phyloP scores from a whole-genome alignment of 2,888 invertebrate genomes.

The Vanessa cardui region DNA sequence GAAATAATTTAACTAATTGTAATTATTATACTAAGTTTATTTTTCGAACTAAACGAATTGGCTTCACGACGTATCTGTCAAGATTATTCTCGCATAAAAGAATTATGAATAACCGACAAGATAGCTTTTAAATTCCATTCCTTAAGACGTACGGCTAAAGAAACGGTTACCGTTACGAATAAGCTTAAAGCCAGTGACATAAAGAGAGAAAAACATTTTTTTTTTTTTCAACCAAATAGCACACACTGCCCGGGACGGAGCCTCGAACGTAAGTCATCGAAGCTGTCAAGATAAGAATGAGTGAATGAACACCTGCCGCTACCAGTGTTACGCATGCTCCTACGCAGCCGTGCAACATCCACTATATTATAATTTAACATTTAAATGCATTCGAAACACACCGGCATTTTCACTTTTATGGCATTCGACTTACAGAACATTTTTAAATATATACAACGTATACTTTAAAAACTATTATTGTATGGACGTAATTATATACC shows the following conservation, averaged over 20 bases:
- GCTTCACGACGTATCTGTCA: slow-evolving; percentile 55
- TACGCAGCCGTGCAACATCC: slow-evolving; percentile 61
- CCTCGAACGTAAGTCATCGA: slow-evolving; percentile 77
- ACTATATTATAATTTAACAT: slow-evolving; percentile 39
- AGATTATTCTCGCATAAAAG: slow-evolving; percentile 59
- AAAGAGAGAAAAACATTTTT: slow-evolving; percentile 53
- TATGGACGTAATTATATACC: slow-evolving; percentile 57
- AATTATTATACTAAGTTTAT: background rate
- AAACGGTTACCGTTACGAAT: slow-evolving; percentile 79
- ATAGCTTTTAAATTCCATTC: slow-evolving; percentile 68
- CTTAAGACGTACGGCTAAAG: slow-evolving; percentile 66
- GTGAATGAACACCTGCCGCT: slow-evolving; percentile 80
- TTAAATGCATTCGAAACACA: slow-evolving; percentile 31
- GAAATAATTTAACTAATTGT: background rate
- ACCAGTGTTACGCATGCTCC: slow-evolving; percentile 79
- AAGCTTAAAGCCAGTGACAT: slow-evolving; percentile 73
- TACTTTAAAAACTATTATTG: slow-evolving; percentile 54
- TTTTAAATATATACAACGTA: slow-evolving; percentile 45
- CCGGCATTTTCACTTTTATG: slow-evolving; percentile 51
- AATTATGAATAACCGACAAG: slow-evolving; percentile 57
- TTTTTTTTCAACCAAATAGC: slow-evolving; percentile 70
- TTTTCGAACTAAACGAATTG: slow-evolving; percentile 17
- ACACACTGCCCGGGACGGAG: slow-evolving; percentile 67
- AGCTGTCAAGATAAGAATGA: slow-evolving; percentile 82
- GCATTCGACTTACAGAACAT: slow-evolving; percentile 50